These are phyloP conservation scores for Natrix natrix DNA, from an alignment of 2,797 vertebrate species.

Conservation along the genomic window DNA sequence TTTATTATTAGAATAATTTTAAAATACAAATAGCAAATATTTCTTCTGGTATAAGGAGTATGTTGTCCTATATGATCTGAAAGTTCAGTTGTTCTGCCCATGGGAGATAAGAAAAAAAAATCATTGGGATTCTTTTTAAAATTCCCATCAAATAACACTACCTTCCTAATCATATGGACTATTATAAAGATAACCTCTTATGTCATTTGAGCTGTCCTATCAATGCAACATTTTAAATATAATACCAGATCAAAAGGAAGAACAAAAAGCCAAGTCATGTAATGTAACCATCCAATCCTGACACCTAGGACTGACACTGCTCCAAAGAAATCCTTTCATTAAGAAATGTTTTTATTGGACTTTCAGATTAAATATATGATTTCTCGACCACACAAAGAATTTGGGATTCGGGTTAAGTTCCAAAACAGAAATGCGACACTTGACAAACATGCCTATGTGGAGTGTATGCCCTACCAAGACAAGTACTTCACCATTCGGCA, in stretches of 20 bases:
- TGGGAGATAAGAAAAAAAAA: not conserved
- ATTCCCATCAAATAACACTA: not conserved
- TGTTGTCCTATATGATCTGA: not conserved
- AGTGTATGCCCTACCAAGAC: conserved; percentile 80
- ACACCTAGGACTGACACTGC: not conserved
- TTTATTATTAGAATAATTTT: not conserved
- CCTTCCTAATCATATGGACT: not conserved
- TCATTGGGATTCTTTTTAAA: not conserved
- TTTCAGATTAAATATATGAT: conserved; percentile 80
- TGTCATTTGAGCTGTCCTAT: not conserved
- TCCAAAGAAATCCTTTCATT: not conserved
- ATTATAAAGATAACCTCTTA: not conserved
- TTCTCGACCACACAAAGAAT: conserved; percentile 72
- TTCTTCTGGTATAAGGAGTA: not conserved
- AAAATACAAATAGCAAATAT: not conserved
- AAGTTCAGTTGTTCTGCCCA: not conserved
- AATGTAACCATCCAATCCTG: not conserved
- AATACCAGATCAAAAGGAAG: not conserved
- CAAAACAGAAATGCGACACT: conserved; percentile 73
- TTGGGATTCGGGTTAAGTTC: conserved; percentile 74
- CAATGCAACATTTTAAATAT: not conserved
- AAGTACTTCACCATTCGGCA: conserved; percentile 78
- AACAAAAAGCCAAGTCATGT: not conserved
- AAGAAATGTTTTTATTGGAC: conserved; percentile 25
- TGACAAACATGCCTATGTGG: conserved; percentile 70